Percentiles rank a stretch among this genome's conserved stretches.
These are phyloP conservation scores for Desmodus rotundus DNA, from an alignment of 2,113 vertebrate species.

Conservation along the genomic window DNA sequence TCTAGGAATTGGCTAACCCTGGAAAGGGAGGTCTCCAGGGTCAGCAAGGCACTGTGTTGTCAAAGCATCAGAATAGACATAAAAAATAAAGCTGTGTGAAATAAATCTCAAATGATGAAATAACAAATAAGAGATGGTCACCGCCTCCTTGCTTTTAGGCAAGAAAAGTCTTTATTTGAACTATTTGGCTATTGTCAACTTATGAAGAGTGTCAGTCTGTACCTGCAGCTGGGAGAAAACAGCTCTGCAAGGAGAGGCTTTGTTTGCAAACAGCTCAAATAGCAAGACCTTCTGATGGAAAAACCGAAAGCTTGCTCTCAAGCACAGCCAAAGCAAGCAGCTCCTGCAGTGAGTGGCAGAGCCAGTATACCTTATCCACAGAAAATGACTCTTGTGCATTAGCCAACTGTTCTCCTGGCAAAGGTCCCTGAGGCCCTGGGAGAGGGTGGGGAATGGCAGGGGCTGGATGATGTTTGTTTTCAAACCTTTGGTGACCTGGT, in stretches of 20 bases:
- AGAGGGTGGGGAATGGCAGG: fast-evolving
- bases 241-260: background rate
- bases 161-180: background rate
- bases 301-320: background rate
- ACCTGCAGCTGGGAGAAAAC: background rate
- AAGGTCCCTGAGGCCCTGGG: background rate
- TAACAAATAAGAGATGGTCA: background rate
- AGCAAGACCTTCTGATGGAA: background rate
- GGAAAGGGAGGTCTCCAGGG: background rate
- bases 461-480: background rate
- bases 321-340: background rate
- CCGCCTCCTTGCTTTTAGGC: background rate
- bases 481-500: background rate
- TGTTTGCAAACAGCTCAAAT: background rate
- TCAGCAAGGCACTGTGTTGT: background rate
- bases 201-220: background rate
- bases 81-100: background rate
- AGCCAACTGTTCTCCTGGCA: fast-evolving
- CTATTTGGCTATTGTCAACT: background rate
- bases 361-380: background rate
- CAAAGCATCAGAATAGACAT: background rate
- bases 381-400: fast-evolving
- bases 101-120: background rate
- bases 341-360: background rate
- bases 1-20: background rate